phyloP scores from a whole-genome alignment of 2,113 vertebrate species.

The Ctenomys sociabilis region DNA sequence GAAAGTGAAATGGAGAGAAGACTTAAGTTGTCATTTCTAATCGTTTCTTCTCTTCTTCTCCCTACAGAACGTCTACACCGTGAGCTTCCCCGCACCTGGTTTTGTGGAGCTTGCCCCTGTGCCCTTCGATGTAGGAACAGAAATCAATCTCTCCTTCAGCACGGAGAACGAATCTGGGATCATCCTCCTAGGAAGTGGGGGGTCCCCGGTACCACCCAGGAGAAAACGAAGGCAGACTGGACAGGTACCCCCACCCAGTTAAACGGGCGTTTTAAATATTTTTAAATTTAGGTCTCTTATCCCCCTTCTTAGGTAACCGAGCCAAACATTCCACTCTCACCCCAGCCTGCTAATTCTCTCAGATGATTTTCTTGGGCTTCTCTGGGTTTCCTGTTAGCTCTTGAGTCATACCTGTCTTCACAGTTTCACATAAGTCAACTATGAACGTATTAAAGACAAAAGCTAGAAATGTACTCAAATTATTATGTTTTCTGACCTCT shows the following conservation, averaged over 20 bases:
- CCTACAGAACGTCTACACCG: constrained; percentile 93
- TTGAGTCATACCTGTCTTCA: not conserved
- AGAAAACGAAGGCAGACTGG: constrained; percentile 92
- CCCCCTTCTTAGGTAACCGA: not conserved
- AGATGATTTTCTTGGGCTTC: not conserved
- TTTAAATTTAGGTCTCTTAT: not conserved
- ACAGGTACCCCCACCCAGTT: constrained; percentile 78
- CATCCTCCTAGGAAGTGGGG: constrained; percentile 92
- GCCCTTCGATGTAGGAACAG: constrained; percentile 88
- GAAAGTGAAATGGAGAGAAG: not conserved
- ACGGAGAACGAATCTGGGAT: constrained; percentile 93
- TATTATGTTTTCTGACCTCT: not conserved
- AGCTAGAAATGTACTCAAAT: not conserved
- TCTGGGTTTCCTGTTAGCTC: not conserved
- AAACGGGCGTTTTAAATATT: not conserved
- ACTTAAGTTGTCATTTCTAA: constrained; percentile 42
- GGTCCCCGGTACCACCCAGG: constrained; percentile 83
- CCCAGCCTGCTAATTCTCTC: not conserved
- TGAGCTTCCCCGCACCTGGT: constrained; percentile 95
- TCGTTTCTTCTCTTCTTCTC: not conserved
- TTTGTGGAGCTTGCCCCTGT: constrained; percentile 92
- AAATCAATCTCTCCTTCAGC: constrained; percentile 98
- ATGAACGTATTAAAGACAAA: not conserved
- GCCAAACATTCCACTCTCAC: not conserved
- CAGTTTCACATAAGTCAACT: not conserved